Conservation (phyloP, 2,888 invertebrate genomes). For the Biston betularia region DNA sequence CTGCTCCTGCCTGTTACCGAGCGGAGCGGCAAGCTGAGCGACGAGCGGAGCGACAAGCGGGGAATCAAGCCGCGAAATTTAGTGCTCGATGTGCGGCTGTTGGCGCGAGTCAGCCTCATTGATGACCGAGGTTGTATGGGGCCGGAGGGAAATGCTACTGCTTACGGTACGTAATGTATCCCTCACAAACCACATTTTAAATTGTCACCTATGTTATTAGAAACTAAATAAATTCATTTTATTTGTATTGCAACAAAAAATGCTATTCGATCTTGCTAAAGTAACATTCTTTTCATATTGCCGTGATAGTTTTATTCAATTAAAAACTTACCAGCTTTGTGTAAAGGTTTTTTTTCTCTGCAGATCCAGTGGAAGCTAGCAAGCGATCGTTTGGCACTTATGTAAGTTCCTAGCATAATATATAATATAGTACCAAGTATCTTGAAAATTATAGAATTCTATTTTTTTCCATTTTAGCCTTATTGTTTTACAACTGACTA, state of each 20-base stretch:
- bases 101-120: conserved; percentile 70
- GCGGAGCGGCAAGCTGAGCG: conserved; percentile 47
- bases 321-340: not conserved
- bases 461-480: no score
- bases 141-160: conserved; percentile 72
- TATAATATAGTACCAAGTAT: no score
- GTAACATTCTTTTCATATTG: not conserved
- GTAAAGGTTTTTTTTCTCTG: conserved; percentile 30
- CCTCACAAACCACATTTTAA: no score
- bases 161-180: conserved; percentile 63
- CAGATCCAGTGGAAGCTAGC: conserved; percentile 65
- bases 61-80: conserved; percentile 39
- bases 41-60: conserved; percentile 38
- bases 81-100: conserved; percentile 63
- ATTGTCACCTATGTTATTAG: no score
- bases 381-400: conserved; percentile 60
- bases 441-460: not conserved
- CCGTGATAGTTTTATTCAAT: not conserved
- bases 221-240: no score
- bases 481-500: no score
- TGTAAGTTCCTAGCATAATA: conserved; percentile 59
- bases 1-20: conserved; percentile 63
- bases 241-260: no score
- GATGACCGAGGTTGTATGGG: conserved; percentile 75
- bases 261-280: no score